Evolutionary conservation across 92 coral and sea anemone genomes (phyloP), one percentile per base, ranked within the genome.

Genomic region (Galaxea fascicularis): DNA sequence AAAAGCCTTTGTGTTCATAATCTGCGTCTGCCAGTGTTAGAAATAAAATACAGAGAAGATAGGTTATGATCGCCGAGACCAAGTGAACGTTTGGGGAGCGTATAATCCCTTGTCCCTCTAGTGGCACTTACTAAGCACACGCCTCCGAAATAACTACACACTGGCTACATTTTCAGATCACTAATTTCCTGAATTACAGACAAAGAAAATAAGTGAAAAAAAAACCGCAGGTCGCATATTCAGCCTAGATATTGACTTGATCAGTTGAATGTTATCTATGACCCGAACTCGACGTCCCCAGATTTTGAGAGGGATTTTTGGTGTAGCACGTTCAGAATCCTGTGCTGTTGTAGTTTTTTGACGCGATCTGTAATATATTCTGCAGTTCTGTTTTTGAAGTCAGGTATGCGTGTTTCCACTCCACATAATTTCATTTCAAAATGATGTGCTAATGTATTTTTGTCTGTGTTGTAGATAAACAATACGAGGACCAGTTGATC

Each of bases 381-480:
- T 31, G 21, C 8, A 35, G 18, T 30, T 29, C 21, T 53, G 12
- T 24, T 28, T 30, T 31, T 16, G 35, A 82, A 70, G n/a, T 45
- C 18, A 22, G 68, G 56, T 8, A 25, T 71, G 68, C 78, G 86
- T 71, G 78, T 45, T 44, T 81, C 39, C 85, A 53, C 41, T 35
- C 78, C 56, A 46, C 68, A 25, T 71, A 14, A 31, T 3, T 26
- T 56, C 11, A 21, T 69, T 81, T 70, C 54, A 53, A 58, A 69
- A 35, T 71, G 26, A 31, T 71, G 71, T 31, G 53, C 70, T 82
- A 82, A 82, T 70, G 57, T 58, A 82, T 71, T 82, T 82, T 69
- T 82, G 78, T 70, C 59, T 82, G 58, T 82, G 59, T 24, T 56
- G n/a, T 71, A 82, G 86, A 82, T 69, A 82, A 82, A 82, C 86